phyloP scores from a whole-genome alignment of 2,113 vertebrate genomes.

The Nannobrachium achirus region DNA sequence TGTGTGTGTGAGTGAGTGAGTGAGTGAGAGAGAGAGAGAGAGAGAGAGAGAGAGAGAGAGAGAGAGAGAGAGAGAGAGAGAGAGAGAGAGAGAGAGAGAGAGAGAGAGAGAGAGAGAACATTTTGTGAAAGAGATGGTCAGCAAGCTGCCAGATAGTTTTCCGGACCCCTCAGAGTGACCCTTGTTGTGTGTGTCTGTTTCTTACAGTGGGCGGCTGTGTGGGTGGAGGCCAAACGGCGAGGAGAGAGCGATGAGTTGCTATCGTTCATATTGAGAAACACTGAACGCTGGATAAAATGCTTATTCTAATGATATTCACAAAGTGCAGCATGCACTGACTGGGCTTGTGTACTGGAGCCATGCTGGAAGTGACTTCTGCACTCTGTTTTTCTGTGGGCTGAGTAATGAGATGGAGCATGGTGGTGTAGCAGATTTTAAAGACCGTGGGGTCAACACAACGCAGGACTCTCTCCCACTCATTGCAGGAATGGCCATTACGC shows the following conservation, averaged over 20 bases:
- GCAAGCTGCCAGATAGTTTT: slow-evolving; percentile 35
- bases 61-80: too few species aligned
- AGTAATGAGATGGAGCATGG: not conserved
- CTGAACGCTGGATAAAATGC: slow-evolving; percentile 17
- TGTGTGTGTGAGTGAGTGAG: too few species aligned
- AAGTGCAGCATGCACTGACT: not conserved
- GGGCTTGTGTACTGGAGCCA: too few species aligned
- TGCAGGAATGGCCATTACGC: not conserved
- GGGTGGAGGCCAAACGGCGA: slow-evolving; percentile 57
- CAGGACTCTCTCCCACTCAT: not conserved
- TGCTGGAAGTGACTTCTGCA: not conserved
- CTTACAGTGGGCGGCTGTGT: slow-evolving; percentile 4
- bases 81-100: too few species aligned
- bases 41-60: too few species aligned
- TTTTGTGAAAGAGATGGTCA: slow-evolving; percentile 10
- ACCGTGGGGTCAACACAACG: not conserved
- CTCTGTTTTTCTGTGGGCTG: not conserved
- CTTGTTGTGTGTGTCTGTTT: slow-evolving; percentile 16
- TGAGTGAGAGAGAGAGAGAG: too few species aligned
- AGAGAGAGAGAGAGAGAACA: too few species aligned
- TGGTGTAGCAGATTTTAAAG: not conserved
- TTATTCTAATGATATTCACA: slow-evolving; percentile 23
- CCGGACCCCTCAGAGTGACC: slow-evolving; percentile 8
- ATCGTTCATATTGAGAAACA: not conserved
- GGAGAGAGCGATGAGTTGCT: not conserved